Percentiles rank a stretch among this genome's conserved stretches.
Conservation (phyloP, 2,113 vertebrate genomes). For the Phainopepla nitens region DNA sequence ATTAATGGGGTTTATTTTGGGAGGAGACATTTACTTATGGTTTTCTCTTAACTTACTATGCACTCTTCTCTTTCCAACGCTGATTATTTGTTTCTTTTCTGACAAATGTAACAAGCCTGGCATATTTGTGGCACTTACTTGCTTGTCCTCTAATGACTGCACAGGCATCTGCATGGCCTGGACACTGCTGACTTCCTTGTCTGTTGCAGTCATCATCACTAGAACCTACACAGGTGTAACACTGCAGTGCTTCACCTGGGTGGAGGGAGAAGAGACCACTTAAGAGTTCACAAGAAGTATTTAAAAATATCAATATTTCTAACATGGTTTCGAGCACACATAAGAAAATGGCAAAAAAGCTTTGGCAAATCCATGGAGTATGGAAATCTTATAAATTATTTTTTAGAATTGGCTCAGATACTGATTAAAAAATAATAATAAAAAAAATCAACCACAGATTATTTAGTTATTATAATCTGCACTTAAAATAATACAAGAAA, state of each 20-base stretch:
- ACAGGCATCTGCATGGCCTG: slow-evolving; percentile 83
- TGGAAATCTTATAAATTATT: not conserved
- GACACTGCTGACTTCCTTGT: slow-evolving; percentile 83
- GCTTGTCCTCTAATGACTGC: slow-evolving; percentile 80
- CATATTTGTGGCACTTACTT: slow-evolving; percentile 72
- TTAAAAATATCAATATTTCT: not conserved
- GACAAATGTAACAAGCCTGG: fast-evolving
- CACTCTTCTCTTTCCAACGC: not conserved
- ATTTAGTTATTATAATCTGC: not conserved
- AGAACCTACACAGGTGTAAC: slow-evolving; percentile 86
- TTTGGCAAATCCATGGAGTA: not conserved
- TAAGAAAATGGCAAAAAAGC: not conserved
- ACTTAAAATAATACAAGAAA: not conserved
- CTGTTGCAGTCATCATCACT: slow-evolving; percentile 87
- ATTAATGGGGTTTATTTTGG: not conserved
- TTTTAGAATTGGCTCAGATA: not conserved
- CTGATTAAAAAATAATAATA: not conserved
- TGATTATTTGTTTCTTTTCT: not conserved
- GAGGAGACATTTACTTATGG: not conserved
- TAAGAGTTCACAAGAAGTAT: not conserved
- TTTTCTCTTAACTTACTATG: not conserved
- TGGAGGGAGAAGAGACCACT: not conserved
- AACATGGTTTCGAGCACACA: fast-evolving
- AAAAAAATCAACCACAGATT: not conserved
- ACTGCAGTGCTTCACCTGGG: slow-evolving; percentile 80